phyloP scores from a whole-genome alignment of 2,888 invertebrate species.

The Bedellia somnulentella region DNA sequence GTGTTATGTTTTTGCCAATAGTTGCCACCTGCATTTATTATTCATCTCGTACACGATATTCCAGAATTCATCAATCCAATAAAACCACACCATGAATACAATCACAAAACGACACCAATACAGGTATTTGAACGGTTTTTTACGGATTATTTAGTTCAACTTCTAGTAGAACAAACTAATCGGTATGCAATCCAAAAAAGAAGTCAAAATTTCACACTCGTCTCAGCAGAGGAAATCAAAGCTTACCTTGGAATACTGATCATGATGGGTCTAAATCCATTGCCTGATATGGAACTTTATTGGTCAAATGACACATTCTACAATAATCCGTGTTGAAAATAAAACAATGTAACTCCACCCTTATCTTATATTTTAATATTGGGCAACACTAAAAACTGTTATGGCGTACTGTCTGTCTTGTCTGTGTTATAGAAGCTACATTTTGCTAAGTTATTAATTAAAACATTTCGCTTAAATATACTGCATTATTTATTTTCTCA shows the following conservation, averaged over 20 bases:
- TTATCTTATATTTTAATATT: too few relatives aligned
- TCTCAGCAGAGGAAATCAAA: slow-evolving; percentile 8
- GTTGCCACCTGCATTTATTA: too few relatives aligned
- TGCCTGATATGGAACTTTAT: slow-evolving; percentile 10
- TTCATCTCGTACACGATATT: too few relatives aligned
- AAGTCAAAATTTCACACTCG: slow-evolving; percentile 5
- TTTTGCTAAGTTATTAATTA: too few relatives aligned
- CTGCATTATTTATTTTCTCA: too few relatives aligned
- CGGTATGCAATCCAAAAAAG: slow-evolving; percentile 11
- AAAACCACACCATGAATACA: slow-evolving; percentile 8
- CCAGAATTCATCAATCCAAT: slow-evolving; percentile 9
- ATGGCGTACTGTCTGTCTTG: too few relatives aligned
- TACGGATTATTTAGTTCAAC: slow-evolving; percentile 10
- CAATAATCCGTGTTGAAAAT: too few relatives aligned
- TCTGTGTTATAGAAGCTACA: too few relatives aligned
- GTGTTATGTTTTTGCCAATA: not conserved
- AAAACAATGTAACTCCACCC: too few relatives aligned
- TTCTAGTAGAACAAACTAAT: slow-evolving; percentile 12
- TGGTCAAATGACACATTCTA: slow-evolving; percentile 10
- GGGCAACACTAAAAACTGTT: too few relatives aligned
- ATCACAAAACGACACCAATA: slow-evolving; percentile 12
- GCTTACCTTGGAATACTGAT: slow-evolving; percentile 10
- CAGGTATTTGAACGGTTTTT: slow-evolving; percentile 11
- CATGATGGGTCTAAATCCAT: slow-evolving; percentile 8
- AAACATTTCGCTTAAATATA: too few relatives aligned